Evolutionary conservation across 2,888 invertebrate species (phyloP).

Genomic region (Rhamphomyia laevipes): DNA sequence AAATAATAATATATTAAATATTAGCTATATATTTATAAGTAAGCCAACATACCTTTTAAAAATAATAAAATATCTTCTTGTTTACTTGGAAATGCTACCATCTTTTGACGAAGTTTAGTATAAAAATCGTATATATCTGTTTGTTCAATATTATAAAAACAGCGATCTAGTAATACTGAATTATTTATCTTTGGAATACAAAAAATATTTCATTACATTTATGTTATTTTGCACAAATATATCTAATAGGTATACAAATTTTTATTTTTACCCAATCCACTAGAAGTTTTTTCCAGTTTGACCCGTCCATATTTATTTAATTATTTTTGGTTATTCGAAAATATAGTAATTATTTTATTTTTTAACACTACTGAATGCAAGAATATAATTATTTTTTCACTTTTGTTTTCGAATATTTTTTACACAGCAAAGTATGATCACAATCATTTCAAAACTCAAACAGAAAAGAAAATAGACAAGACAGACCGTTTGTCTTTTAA

Average conservation of each 20-base stretch:
- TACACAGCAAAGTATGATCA: too few species aligned
- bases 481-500: too few species aligned
- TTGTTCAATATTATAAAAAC: slow-evolving; percentile 25
- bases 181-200: slow-evolving; percentile 23
- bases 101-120: slow-evolving; percentile 14
- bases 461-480: too few species aligned
- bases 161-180: slow-evolving; percentile 22
- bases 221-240: not conserved
- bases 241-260: not conserved
- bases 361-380: not conserved
- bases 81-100: slow-evolving; percentile 4
- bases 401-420: not conserved
- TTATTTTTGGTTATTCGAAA: too few species aligned
- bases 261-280: not conserved
- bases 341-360: not conserved
- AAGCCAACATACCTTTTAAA: slow-evolving; percentile 21
- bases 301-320: too few species aligned
- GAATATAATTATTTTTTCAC: not conserved
- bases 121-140: slow-evolving; percentile 30
- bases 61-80: slow-evolving; percentile 18
- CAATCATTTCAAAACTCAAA: too few species aligned
- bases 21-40: too few species aligned
- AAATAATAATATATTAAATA: not conserved
- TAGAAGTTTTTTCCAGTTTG: not conserved
- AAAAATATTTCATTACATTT: not conserved